Conservation (phyloP, 2,797 vertebrate species). For the Myotis pilosus region DNA sequence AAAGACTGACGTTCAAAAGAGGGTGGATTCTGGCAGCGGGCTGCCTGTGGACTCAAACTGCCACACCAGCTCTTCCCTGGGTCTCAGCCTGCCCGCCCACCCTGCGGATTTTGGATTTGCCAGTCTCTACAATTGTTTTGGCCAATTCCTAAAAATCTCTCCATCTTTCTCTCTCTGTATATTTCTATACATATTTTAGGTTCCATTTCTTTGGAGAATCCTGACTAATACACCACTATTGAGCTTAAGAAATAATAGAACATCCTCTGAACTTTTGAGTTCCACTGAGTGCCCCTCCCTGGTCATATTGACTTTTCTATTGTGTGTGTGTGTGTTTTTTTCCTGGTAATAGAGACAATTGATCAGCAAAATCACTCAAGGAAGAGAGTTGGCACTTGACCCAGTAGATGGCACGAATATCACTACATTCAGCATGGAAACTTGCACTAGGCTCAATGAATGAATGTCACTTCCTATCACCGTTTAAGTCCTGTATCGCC, state of each 20-base stretch:
- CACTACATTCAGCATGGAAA: neutral
- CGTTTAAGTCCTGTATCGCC: neutral
- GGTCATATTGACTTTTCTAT: neutral
- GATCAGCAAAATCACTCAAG: neutral
- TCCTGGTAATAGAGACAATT: neutral
- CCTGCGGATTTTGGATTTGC: neutral
- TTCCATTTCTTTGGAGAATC: neutral
- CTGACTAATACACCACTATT: neutral
- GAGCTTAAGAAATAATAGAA: neutral
- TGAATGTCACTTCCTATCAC: neutral
- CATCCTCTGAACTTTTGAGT: neutral
- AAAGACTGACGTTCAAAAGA: neutral
- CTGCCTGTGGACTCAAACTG: neutral
- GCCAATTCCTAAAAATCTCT: neutral
- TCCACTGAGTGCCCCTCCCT: neutral
- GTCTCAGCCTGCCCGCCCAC: neutral
- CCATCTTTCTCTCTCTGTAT: neutral
- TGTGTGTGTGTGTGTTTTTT: neutral
- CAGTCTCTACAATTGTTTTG: neutral
- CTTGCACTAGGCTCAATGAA: neutral
- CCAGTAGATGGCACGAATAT: neutral
- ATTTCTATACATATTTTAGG: neutral
- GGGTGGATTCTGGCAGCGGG: neutral
- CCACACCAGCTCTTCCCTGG: neutral
- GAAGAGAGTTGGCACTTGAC: neutral